Conservation (phyloP, 2,113 vertebrate genomes). For the Spilogale gracilis region DNA sequence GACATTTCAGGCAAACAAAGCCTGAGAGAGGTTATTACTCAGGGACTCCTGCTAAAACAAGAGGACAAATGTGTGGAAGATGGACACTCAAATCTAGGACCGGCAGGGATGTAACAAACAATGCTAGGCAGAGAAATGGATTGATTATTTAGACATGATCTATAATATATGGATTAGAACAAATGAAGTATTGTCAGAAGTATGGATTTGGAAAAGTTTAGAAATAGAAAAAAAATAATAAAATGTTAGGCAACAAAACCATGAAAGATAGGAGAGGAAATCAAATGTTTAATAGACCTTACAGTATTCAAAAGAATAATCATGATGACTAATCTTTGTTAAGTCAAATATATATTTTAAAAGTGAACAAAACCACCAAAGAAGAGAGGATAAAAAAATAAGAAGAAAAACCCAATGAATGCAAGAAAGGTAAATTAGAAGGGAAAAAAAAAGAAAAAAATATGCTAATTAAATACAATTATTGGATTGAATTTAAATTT, state of each 20-base stretch:
- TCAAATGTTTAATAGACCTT: neutral
- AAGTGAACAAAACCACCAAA: neutral
- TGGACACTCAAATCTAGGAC: neutral
- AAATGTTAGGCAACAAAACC: neutral
- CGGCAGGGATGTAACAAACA: neutral
- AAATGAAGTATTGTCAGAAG: neutral
- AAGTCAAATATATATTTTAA: neutral
- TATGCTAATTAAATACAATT: neutral
- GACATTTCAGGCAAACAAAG: neutral
- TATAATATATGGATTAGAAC: neutral
- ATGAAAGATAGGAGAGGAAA: neutral
- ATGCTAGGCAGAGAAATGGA: rapidly evolving
- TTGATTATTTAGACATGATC: neutral
- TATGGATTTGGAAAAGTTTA: neutral
- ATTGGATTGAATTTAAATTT: neutral
- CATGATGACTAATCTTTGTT: neutral
- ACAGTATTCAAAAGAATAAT: neutral
- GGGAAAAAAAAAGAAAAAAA: neutral
- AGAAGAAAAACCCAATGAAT: neutral
- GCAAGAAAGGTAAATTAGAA: neutral
- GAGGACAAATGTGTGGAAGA: neutral
- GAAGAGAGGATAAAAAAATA: neutral
- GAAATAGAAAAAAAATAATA: neutral
- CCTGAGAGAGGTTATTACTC: neutral
- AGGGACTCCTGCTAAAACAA: neutral